Evolutionary conservation across 2,113 vertebrate species (phyloP).

Genomic region (Theristicus caerulescens): DNA sequence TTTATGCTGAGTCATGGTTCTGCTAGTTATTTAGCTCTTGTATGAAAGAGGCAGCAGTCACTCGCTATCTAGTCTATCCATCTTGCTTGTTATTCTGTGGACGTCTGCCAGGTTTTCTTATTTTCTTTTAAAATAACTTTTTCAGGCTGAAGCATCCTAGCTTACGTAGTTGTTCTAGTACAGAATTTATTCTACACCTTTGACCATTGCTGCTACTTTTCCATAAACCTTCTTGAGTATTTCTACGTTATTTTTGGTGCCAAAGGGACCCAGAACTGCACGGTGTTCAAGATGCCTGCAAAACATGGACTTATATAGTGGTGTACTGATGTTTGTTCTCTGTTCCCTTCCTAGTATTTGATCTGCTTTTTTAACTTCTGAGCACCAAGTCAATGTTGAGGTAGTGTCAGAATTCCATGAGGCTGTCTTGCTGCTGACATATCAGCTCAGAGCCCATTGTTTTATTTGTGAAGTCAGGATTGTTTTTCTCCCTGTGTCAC

Average conservation of each 20-base stretch:
- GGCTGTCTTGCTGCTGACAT: background rate
- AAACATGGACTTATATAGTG: background rate
- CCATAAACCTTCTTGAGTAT: background rate
- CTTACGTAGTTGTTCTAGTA: background rate
- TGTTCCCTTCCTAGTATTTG: background rate
- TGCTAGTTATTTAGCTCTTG: background rate
- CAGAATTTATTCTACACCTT: background rate
- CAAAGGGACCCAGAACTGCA: background rate
- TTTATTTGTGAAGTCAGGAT: background rate
- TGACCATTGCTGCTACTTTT: background rate
- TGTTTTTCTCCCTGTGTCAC: conserved; percentile 41
- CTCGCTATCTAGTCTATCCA: background rate
- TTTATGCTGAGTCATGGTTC: background rate
- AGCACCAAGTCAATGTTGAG: background rate
- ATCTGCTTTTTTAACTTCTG: background rate
- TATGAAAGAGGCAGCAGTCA: background rate
- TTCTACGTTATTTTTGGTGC: background rate
- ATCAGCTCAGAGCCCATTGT: background rate
- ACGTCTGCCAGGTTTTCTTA: background rate
- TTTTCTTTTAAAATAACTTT: background rate
- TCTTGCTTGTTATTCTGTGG: background rate
- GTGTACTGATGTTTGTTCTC: background rate
- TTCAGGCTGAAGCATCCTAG: background rate
- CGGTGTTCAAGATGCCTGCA: background rate
- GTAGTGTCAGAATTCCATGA: background rate